These are phyloP conservation scores for Aleiodes sp. DNA, from an alignment of 1,140 invertebrate genomes.

Conservation along the genomic window DNA sequence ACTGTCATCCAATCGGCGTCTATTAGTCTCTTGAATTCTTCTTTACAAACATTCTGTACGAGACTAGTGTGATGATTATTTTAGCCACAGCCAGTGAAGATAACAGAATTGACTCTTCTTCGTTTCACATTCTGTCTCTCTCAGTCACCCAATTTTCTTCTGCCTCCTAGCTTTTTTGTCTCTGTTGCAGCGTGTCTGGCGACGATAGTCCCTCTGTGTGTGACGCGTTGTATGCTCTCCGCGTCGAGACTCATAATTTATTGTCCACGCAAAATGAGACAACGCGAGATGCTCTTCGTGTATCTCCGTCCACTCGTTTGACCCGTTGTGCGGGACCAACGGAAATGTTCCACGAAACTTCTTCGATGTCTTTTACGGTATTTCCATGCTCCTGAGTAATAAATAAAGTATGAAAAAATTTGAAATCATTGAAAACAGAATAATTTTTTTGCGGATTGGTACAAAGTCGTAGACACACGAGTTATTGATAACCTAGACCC, in stretches of 20 bases:
- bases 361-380: background rate
- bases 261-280: constrained; percentile 39
- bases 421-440: background rate
- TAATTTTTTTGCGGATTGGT: background rate
- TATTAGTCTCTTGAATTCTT: constrained; percentile 43
- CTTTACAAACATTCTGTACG: constrained; percentile 37
- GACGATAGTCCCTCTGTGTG: constrained; percentile 46
- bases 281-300: constrained; percentile 32
- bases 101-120: constrained; percentile 1
- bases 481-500: constrained; percentile 16
- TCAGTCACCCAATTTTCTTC: background rate
- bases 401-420: background rate
- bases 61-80: constrained; percentile 29
- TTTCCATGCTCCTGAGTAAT: background rate
- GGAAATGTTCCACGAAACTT: background rate
- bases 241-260: constrained; percentile 50
- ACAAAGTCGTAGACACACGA: constrained; percentile 10
- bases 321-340: background rate
- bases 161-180: constrained; percentile 9
- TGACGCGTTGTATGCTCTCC: constrained; percentile 34
- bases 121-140: background rate
- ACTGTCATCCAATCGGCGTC: constrained; percentile 36
- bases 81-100: constrained; percentile 3
- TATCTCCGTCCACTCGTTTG: background rate
- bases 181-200: constrained; percentile 44